Conservation (phyloP, 2,113 vertebrate genomes). For the Nothobranchius kuhntae region DNA sequence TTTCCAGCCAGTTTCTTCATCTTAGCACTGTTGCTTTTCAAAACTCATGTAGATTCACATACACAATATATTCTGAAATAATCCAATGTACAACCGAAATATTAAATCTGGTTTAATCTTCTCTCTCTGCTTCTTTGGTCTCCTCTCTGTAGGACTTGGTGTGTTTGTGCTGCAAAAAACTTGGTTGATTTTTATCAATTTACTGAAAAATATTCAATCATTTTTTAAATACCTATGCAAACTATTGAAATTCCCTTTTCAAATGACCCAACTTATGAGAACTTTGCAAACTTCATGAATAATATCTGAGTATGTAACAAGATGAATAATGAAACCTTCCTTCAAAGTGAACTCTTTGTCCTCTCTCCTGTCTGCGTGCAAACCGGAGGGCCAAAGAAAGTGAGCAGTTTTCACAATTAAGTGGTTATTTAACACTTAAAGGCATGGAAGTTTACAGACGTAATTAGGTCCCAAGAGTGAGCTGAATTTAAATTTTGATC, state of each 20-base stretch:
- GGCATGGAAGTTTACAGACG: background rate
- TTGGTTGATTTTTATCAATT: background rate
- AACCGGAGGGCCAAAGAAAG: background rate
- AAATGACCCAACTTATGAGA: background rate
- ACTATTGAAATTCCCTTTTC: background rate
- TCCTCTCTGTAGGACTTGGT: background rate
- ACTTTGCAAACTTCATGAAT: conserved; percentile 15
- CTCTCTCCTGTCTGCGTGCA: conserved; percentile 7
- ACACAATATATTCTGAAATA: no score
- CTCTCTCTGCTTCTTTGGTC: no score
- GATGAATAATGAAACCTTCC: background rate
- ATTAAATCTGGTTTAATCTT: no score
- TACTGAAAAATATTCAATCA: background rate
- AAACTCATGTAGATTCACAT: no score
- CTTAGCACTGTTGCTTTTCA: no score
- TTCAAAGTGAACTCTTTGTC: background rate
- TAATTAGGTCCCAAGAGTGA: conserved; percentile 7
- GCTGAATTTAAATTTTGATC: conserved; percentile 21
- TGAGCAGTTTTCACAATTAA: background rate
- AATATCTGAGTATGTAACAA: background rate
- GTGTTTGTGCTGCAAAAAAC: conserved; percentile 8
- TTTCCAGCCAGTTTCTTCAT: no score
- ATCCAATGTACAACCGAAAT: no score
- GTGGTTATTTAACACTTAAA: conserved; percentile 3
- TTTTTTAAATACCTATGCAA: background rate